Percentiles rank a stretch among this genome's conserved stretches.
These are phyloP conservation scores for Ylistrum balloti DNA, from an alignment of 1,140 invertebrate species.

Conservation along the genomic window DNA sequence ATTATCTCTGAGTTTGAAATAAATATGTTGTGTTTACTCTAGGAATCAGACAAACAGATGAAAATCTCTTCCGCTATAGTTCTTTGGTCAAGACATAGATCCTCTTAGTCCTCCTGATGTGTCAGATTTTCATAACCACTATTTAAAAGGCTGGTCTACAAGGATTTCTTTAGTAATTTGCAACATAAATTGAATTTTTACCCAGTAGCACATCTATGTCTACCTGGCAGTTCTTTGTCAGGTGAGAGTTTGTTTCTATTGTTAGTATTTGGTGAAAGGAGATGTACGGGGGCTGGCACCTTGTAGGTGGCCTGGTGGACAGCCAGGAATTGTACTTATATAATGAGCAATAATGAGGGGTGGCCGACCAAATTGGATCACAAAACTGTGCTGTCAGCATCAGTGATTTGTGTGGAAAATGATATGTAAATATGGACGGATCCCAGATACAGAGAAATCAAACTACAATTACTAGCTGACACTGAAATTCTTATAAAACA, in stretches of 20 bases:
- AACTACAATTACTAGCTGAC: too few species aligned
- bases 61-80: too few species aligned
- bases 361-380: background rate
- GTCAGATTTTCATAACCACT: background rate
- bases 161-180: background rate
- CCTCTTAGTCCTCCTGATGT: background rate
- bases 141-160: background rate
- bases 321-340: conserved; percentile 15
- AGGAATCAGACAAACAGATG: too few species aligned
- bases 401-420: too few species aligned
- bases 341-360: conserved; percentile 28
- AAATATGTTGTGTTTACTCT: too few species aligned
- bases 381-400: too few species aligned
- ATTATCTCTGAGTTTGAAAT: too few species aligned
- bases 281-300: background rate
- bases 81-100: too few species aligned
- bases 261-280: background rate
- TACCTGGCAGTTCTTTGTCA: background rate
- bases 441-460: too few species aligned
- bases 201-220: background rate
- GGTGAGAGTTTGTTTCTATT: background rate
- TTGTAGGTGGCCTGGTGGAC: conserved; percentile 19
- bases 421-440: too few species aligned
- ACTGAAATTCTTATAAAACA: too few species aligned
- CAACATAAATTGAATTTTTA: background rate